Evolutionary conservation across 1,140 invertebrate species (phyloP), one percentile per base, ranked within the genome.

Genomic region (Drosophila parvula): DNA sequence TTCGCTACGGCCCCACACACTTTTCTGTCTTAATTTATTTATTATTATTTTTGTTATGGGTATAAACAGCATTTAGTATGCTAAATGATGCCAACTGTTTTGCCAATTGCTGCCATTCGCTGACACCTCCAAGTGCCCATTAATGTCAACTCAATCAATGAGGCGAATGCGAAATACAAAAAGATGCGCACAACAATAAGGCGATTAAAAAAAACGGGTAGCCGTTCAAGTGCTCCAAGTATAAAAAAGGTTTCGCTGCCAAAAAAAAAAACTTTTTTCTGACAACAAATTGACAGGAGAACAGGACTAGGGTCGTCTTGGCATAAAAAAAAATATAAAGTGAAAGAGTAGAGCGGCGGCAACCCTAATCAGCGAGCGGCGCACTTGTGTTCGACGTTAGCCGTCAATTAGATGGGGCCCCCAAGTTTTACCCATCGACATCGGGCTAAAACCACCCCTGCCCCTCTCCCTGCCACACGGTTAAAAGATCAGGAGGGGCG

Each of bases 371-470:
- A 89, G 84, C 59, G 81, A 56, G 60, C 30, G 64, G 59, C 74
- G 81, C 84, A 89, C 79, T 90, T 90, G 85, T 81, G 81, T 81
- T 89, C 84, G 84, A 88, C 84, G 74, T 77, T 89, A 84, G 85
- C 80, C 81, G 84, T 88, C 83, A 89, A 88, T 88, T 88, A 83
- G 78, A 79, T 83, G 77, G 71, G 64, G 43, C 48, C 73, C 0
- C 22, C n/a, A n/a, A n/a, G n/a, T n/a, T 76, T 55, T 67, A 60
- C 36, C 59, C 44, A 56, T 50, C 63, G 32, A 60, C 50, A 32
- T 27, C 12, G 18, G 34, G 18, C 51, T 32, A 32, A 22, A 1
- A 22, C 1, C 1, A 1, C 22, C 22, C 22, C 22, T 22, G 22
- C 22, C 22, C 22, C 22, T 2, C 22, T 3, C 14, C 34, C 38